A percentile compares a stretch with the other conserved stretches of the same genome.
Conservation (phyloP, 1,140 invertebrate genomes). For the Spodoptera frugiperda region DNA sequence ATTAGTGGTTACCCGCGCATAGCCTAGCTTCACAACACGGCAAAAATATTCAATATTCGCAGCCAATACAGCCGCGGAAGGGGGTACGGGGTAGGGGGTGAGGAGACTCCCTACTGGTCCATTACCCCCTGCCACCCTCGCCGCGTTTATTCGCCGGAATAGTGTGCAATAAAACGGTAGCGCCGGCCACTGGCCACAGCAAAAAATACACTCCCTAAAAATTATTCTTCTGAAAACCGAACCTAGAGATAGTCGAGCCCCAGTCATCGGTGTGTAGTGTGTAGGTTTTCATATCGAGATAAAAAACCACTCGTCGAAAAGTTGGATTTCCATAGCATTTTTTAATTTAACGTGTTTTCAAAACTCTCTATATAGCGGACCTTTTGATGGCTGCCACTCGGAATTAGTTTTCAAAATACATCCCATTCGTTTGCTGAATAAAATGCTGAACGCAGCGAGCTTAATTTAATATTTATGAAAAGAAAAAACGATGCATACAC, state of each 20-base stretch:
- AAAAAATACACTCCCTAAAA: conserved; percentile 75
- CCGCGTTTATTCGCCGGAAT: conserved; percentile 76
- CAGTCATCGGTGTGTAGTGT: not conserved
- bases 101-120: conserved; percentile 59
- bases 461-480: conserved; percentile 41
- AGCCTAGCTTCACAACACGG: conserved; percentile 58
- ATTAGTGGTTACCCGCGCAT: conserved; percentile 67
- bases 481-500: not conserved
- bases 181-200: conserved; percentile 67
- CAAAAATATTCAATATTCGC: conserved; percentile 78
- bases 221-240: conserved; percentile 69
- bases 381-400: conserved; percentile 26
- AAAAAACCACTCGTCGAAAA: conserved; percentile 24
- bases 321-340: conserved; percentile 25
- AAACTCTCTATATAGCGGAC: conserved; percentile 26
- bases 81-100: not conserved
- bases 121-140: conserved; percentile 63
- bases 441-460: conserved; percentile 9
- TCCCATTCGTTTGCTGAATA: conserved; percentile 30
- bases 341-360: conserved; percentile 45
- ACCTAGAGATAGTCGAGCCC: conserved; percentile 42
- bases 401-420: conserved; percentile 36
- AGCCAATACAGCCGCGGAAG: conserved; percentile 60
- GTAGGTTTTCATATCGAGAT: conserved; percentile 30
- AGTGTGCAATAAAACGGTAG: conserved; percentile 79